A percentile compares a stretch with the other conserved stretches of the same genome.
Evolutionary conservation across 2,888 invertebrate species (phyloP).

Genomic region (Lasioglossum morio): DNA sequence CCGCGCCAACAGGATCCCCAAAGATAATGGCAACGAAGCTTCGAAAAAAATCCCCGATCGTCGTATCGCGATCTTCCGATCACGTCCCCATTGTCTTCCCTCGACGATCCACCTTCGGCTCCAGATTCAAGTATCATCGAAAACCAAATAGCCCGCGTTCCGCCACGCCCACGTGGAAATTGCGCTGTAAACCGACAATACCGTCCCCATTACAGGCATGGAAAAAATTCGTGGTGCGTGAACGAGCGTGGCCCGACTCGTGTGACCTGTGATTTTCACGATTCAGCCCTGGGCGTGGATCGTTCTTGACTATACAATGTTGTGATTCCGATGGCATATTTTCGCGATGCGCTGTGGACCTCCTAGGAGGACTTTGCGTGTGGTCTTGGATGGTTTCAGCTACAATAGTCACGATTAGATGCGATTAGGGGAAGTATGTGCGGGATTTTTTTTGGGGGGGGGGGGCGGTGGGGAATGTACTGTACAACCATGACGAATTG

Average conservation of each 20-base stretch:
- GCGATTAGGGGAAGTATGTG: slow-evolving; percentile 38
- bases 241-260: slow-evolving; percentile 7
- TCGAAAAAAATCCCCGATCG: neutral
- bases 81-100: slow-evolving; percentile 9
- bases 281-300: slow-evolving; percentile 37
- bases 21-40: slow-evolving; percentile 1
- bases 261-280: slow-evolving; percentile 43
- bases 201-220: neutral
- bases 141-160: slow-evolving; percentile 34
- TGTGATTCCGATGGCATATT: slow-evolving; percentile 25
- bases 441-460: too few relatives aligned
- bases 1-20: neutral
- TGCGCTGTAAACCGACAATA: slow-evolving; percentile 1
- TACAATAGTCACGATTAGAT: neutral
- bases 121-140: slow-evolving; percentile 15
- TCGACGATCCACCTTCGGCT: slow-evolving; percentile 1
- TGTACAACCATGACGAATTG: neutral
- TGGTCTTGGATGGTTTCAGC: neutral
- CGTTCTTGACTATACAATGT: slow-evolving; percentile 46
- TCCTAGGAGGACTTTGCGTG: slow-evolving; percentile 40
- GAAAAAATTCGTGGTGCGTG: slow-evolving; percentile 21
- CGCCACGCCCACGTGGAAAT: slow-evolving; percentile 25
- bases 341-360: slow-evolving; percentile 11
- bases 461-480: neutral
- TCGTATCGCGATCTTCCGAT: slow-evolving; percentile 13